A percentile compares a stretch with the other conserved stretches of the same genome.
Evolutionary conservation across 2,797 vertebrate genomes (phyloP).

Genomic region (Propithecus perrieri): DNA sequence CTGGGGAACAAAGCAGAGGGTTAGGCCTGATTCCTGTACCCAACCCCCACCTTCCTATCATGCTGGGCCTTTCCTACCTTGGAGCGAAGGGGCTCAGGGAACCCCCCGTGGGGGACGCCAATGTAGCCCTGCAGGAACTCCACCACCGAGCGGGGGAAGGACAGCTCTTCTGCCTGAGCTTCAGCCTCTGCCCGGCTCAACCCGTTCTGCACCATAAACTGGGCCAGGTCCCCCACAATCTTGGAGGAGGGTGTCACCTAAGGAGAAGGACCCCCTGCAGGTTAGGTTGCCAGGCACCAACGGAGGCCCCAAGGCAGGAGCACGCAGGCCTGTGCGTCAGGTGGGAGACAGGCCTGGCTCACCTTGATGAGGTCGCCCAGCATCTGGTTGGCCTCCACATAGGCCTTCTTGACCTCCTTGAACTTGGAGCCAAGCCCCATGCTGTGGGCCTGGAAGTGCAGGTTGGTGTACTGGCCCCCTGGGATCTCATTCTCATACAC

Average conservation of each 20-base stretch:
- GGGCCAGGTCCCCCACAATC: slow-evolving; percentile 97
- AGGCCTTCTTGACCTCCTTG: slow-evolving; percentile 97
- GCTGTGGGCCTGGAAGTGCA: slow-evolving; percentile 96
- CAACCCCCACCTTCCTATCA: rapidly evolving
- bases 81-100: slow-evolving; percentile 94
- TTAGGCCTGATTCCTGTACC: not conserved
- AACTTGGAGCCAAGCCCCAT: slow-evolving; percentile 99
- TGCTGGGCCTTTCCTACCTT: slow-evolving; percentile 85
- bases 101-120: slow-evolving; percentile 94
- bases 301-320: not conserved
- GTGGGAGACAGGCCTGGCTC: not conserved
- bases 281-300: not conserved
- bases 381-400: slow-evolving; percentile 95
- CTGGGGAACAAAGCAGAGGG: slow-evolving; percentile 77
- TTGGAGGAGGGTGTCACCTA: slow-evolving; percentile 97
- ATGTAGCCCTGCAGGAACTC: slow-evolving; percentile 96
- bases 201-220: slow-evolving; percentile 98
- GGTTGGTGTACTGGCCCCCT: slow-evolving; percentile 98
- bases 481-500: slow-evolving; percentile 99
- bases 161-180: slow-evolving; percentile 93
- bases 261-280: not conserved
- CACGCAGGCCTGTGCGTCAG: not conserved
- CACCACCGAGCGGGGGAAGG: slow-evolving; percentile 95
- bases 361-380: slow-evolving; percentile 99
- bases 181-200: slow-evolving; percentile 91